phyloP scores from a whole-genome alignment of 2,888 invertebrate genomes.

The Cheilosia pagana region DNA sequence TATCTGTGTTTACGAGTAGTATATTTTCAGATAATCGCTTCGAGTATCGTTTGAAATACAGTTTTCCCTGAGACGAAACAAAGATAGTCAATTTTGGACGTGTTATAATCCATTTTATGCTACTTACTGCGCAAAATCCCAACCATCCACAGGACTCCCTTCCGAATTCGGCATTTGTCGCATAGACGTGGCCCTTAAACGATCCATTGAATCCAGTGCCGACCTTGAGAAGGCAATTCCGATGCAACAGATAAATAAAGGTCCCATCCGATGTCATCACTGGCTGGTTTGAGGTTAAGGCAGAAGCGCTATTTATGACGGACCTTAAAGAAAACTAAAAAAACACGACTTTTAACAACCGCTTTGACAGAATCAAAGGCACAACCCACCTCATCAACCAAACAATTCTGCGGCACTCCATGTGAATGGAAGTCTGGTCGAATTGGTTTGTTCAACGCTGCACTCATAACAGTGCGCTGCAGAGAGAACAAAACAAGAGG shows the following conservation, averaged over 20 bases:
- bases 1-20: constrained; percentile 83
- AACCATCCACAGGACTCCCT: constrained; percentile 92
- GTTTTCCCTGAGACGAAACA: constrained; percentile 86
- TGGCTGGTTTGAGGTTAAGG: constrained; percentile 82
- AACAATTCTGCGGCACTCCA: constrained; percentile 92
- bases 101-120: constrained; percentile 13
- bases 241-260: constrained; percentile 93
- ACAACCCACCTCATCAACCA: constrained; percentile 86
- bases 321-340: constrained; percentile 81
- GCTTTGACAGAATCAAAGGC: constrained; percentile 78
- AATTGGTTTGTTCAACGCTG: constrained; percentile 92
- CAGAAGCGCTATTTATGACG: constrained; percentile 84
- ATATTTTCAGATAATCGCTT: constrained; percentile 84
- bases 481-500: constrained; percentile 93
- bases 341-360: not conserved
- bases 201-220: constrained; percentile 98
- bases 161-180: constrained; percentile 92
- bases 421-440: constrained; percentile 95
- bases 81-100: not conserved
- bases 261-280: constrained; percentile 95
- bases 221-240: constrained; percentile 94
- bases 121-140: constrained; percentile 91
- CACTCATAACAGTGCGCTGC: constrained; percentile 95
- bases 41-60: constrained; percentile 89
- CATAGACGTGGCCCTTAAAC: constrained; percentile 94